A percentile compares a stretch with the other conserved stretches of the same genome.
Conservation (phyloP, 2,797 vertebrate genomes). For the Eidolon dupreanum region DNA sequence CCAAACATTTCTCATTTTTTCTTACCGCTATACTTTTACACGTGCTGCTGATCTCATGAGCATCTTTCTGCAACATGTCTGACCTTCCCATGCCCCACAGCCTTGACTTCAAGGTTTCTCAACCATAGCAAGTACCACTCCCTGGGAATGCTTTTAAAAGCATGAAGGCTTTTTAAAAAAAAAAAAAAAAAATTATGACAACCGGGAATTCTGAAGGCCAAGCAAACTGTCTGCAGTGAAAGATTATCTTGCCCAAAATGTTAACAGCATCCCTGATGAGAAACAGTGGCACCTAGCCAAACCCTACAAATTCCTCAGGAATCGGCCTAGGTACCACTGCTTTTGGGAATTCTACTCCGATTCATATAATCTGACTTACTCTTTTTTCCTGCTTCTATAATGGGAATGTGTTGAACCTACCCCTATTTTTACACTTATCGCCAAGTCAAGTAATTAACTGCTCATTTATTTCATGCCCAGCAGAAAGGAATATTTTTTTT, state of each 20-base stretch:
- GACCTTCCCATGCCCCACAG: not conserved
- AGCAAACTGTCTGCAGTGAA: not conserved
- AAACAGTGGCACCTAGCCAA: slow-evolving; percentile 30
- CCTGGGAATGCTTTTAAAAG: not conserved
- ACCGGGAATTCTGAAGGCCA: not conserved
- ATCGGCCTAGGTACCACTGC: not conserved
- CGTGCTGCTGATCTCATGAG: not conserved
- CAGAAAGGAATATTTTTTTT: not conserved
- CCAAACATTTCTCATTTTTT: not conserved
- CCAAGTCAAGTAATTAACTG: not conserved
- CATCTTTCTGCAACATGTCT: not conserved
- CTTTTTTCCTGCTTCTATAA: not conserved
- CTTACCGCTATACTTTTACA: not conserved
- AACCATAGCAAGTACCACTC: not conserved
- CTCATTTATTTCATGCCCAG: not conserved
- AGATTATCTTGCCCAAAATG: not conserved
- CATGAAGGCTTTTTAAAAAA: not conserved
- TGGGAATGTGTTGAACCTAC: not conserved
- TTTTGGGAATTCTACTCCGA: slow-evolving; percentile 38
- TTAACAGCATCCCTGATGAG: not conserved
- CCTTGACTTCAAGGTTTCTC: not conserved
- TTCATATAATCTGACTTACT: not conserved
- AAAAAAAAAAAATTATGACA: not conserved
- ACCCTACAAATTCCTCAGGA: not conserved
- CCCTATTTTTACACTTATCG: not conserved